A percentile compares a stretch with the other conserved stretches of the same genome.
Conservation (phyloP, 1,140 invertebrate species). For the Phymorhynchus buccinoides region DNA sequence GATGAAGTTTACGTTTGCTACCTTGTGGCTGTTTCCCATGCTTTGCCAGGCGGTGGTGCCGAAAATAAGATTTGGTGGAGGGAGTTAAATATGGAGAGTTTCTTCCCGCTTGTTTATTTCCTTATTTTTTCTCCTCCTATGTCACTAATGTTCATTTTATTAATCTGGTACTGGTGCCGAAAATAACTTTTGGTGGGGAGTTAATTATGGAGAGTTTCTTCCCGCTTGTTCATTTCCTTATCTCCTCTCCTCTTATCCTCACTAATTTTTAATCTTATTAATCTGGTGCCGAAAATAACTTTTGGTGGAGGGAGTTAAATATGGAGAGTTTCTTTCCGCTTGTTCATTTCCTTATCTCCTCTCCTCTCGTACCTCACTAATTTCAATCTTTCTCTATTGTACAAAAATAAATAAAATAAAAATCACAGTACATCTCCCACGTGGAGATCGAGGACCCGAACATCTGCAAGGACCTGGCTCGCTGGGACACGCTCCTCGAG, state of each 20-base stretch:
- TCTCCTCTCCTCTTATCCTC: neutral
- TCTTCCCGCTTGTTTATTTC: neutral
- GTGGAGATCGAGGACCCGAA: conserved; percentile 59
- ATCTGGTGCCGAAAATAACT: too few species aligned
- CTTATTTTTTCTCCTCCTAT: neutral
- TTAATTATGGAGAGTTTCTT: too few species aligned
- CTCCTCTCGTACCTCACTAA: neutral
- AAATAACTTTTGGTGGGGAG: too few species aligned
- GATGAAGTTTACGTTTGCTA: too few species aligned
- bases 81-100: too few species aligned
- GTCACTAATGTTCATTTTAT: neutral
- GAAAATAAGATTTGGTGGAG: too few species aligned
- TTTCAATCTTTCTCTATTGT: neutral
- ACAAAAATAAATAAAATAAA: too few species aligned
- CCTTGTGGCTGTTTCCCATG: too few species aligned
- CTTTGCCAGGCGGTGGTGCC: too few species aligned
- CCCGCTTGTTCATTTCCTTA: neutral
- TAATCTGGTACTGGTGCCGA: too few species aligned
- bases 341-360: neutral
- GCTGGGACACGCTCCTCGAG: conserved; percentile 53
- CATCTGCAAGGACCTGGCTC: conserved; percentile 51
- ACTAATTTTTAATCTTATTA: too few species aligned
- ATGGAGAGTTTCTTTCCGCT: neutral
- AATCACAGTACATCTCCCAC: conserved; percentile 66
- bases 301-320: too few species aligned